Evolutionary conservation across 2,113 vertebrate genomes (phyloP).

Genomic region (Geothlypis trichas): DNA sequence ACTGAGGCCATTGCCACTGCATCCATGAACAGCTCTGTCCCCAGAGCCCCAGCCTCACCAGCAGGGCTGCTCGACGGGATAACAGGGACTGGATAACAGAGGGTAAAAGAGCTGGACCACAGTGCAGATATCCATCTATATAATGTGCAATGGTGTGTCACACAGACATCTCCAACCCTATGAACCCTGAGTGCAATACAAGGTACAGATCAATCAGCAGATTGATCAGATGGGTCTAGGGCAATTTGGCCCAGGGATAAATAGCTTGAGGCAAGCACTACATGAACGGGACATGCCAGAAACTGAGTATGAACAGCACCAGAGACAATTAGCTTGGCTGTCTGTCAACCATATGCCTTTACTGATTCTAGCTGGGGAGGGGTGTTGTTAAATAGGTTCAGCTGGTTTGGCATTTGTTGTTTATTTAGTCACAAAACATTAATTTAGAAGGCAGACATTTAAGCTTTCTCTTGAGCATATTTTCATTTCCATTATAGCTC

Average conservation of each 20-base stretch:
- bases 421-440: constrained; percentile 27
- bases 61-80: not conserved
- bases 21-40: not conserved
- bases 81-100: not conserved
- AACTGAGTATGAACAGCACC: not conserved
- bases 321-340: not conserved
- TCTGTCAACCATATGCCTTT: not conserved
- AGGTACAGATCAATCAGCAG: not conserved
- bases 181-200: not conserved
- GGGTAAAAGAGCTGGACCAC: not conserved
- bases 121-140: not conserved
- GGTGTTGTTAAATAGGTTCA: not conserved
- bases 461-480: not conserved
- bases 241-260: not conserved
- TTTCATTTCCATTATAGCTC: not conserved
- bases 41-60: not conserved
- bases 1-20: not conserved
- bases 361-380: not conserved
- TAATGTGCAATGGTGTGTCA: not conserved
- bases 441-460: not conserved
- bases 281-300: not conserved
- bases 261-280: not conserved
- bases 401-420: not conserved
- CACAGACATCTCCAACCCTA: not conserved
- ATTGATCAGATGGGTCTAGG: not conserved